These are phyloP conservation scores for Aphodius sticticus DNA, from an alignment of 2,888 invertebrate species.

Conservation along the genomic window DNA sequence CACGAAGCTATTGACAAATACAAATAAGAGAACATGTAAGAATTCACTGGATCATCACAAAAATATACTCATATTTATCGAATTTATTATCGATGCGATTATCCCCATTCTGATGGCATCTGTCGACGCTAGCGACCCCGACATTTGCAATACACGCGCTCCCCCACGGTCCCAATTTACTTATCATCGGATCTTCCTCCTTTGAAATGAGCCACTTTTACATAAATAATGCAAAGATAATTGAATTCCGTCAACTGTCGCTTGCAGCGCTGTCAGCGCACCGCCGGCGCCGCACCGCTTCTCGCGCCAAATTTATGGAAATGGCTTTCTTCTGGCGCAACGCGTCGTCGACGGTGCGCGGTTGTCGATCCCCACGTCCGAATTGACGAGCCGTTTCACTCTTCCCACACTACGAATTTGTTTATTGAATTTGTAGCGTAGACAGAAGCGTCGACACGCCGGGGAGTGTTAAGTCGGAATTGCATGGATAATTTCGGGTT, in stretches of 20 bases:
- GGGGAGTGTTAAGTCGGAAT: background rate
- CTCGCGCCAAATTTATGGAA: background rate
- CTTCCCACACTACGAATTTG: background rate
- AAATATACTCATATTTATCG: background rate
- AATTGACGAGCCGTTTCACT: background rate
- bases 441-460: background rate
- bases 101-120: background rate
- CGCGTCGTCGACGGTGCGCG: background rate
- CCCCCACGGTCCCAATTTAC: background rate
- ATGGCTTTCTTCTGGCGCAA: background rate
- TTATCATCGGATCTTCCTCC: slow-evolving; percentile 18
- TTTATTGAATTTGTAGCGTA: background rate
- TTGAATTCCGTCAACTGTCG: slow-evolving; percentile 17
- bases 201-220: slow-evolving; percentile 17
- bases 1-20: too few relatives aligned
- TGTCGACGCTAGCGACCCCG: background rate
- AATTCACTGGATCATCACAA: background rate
- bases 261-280: background rate
- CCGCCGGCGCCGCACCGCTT: too few relatives aligned
- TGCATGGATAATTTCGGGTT: background rate
- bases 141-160: background rate
- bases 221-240: slow-evolving; percentile 22
- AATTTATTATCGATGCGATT: background rate
- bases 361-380: background rate
- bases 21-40: too few relatives aligned